A percentile compares a stretch with the other conserved stretches of the same genome.
Conservation (phyloP, 2,888 invertebrate species). For the Anoncus sp. region DNA sequence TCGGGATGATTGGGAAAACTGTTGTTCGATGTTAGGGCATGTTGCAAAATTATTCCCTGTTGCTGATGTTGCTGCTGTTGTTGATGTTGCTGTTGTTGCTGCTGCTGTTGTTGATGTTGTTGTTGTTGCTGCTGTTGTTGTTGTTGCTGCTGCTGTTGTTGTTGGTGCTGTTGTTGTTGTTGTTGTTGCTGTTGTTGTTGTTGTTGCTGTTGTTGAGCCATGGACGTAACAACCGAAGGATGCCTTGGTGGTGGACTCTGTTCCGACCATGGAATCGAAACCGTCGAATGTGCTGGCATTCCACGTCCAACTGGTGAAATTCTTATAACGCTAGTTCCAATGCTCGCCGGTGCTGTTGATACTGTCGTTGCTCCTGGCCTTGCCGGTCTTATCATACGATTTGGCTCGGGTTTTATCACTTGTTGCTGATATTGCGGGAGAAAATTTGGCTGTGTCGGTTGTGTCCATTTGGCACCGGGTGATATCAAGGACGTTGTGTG, state of each 20-base stretch:
- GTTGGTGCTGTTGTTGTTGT: constrained; percentile 76
- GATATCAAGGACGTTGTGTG: constrained; percentile 79
- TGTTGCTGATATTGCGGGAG: constrained; percentile 82
- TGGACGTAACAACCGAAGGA: constrained; percentile 80
- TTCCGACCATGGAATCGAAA: constrained; percentile 77
- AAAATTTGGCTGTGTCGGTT: constrained; percentile 83
- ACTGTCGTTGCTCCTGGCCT: constrained; percentile 82
- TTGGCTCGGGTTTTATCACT: constrained; percentile 87
- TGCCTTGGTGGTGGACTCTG: constrained; percentile 79
- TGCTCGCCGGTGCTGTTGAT: constrained; percentile 77
- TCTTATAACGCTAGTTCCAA: constrained; percentile 91
- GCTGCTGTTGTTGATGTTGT: constrained; percentile 76
- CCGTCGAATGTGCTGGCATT: constrained; percentile 73
- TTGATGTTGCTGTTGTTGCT: constrained; percentile 78
- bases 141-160: constrained; percentile 77
- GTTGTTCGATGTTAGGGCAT: constrained; percentile 82
- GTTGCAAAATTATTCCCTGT: constrained; percentile 83
- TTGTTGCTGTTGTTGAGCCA: constrained; percentile 78
- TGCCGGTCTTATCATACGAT: constrained; percentile 86
- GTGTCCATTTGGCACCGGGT: constrained; percentile 81
- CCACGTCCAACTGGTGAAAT: constrained; percentile 89
- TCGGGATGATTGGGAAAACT: constrained; percentile 78
- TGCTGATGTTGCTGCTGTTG: constrained; percentile 76
- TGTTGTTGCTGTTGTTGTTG: constrained; percentile 77
- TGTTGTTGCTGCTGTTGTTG: constrained; percentile 77